These are phyloP conservation scores for Gymnogyps californianus DNA, from an alignment of 2,113 vertebrate species.

Conservation along the genomic window DNA sequence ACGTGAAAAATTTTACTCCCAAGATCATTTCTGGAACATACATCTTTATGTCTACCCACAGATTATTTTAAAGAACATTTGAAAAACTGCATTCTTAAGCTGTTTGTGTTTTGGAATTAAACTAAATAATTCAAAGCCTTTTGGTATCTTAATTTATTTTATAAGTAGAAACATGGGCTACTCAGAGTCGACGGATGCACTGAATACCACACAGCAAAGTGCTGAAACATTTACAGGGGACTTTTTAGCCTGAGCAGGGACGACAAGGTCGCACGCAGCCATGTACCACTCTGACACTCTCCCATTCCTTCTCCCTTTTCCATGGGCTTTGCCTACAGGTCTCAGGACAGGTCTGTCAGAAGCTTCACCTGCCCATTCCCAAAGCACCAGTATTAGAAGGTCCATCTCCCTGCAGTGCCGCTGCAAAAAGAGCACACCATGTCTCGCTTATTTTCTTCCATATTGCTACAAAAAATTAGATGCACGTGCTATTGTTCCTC, in stretches of 20 bases:
- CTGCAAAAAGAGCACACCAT: neutral
- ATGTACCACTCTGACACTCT: neutral
- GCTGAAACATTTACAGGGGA: neutral
- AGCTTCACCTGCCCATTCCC: neutral
- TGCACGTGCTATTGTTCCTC: neutral
- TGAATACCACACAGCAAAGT: neutral
- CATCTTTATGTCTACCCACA: neutral
- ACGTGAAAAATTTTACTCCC: neutral
- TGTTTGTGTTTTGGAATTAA: neutral
- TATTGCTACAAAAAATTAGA: neutral
- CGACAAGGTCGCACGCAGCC: accelerated
- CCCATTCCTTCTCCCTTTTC: neutral
- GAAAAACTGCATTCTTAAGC: neutral
- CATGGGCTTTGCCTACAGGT: neutral
- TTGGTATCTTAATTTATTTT: neutral
- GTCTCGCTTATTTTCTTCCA: neutral
- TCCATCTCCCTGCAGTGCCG: neutral
- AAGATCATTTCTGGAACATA: neutral
- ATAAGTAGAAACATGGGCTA: neutral
- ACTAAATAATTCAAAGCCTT: neutral
- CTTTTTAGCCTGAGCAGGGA: neutral
- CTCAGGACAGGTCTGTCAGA: neutral
- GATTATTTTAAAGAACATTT: neutral
- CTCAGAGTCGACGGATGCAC: accelerated
- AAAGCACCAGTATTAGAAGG: too few relatives aligned